Base-by-base conservation (phyloP, 1,140 invertebrate species). In the Orussus abietinus region DNA sequence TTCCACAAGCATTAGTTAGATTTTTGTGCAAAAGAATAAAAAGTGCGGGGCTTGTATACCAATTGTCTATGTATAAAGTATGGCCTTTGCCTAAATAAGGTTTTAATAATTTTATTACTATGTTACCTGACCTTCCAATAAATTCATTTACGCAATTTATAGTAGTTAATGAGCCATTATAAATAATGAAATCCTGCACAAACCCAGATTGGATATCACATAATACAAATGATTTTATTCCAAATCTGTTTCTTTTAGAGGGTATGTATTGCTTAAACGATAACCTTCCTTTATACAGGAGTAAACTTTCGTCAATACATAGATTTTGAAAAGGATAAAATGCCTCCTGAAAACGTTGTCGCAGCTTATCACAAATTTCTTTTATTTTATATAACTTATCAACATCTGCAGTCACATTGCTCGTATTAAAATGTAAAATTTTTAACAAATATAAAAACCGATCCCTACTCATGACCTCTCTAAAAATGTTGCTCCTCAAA, bases 221-320 rank as follows among this genome's bases (percentile, higher is more conserved):
- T 12, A 62, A 33, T 4, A 48, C 45, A 37, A 55, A 64, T 12
- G 53, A 32, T 45, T 60, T 64, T 9, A 62, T 54, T 14, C n/a
- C n/a, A n/a, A n/a, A n/a, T n/a, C n/a, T n/a, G n/a, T n/a, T n/a
- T n/a, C n/a, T n/a, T n/a, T n/a, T n/a, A n/a, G n/a, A n/a, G n/a
- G n/a, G n/a, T n/a, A n/a, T n/a, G n/a, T n/a, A n/a, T n/a, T n/a
- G n/a, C n/a, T n/a, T n/a, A n/a, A n/a, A n/a, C n/a, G n/a, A 52
- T 55, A 51, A 60, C n/a, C 55, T 30, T 12, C 65, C 59, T 52
- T 66, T 63, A 42, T 54, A 62, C n/a, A 37, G n/a, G 5, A 66
- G 18, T 4, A 58, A 32, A 11, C 38, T 46, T 47, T 66, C 61
- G 41, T n/a, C n/a, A n/a, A n/a, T n/a, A n/a, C n/a, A n/a, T 68